These are phyloP conservation scores for Lapara coniferarum DNA, from an alignment of 2,888 invertebrate species.

Conservation along the genomic window DNA sequence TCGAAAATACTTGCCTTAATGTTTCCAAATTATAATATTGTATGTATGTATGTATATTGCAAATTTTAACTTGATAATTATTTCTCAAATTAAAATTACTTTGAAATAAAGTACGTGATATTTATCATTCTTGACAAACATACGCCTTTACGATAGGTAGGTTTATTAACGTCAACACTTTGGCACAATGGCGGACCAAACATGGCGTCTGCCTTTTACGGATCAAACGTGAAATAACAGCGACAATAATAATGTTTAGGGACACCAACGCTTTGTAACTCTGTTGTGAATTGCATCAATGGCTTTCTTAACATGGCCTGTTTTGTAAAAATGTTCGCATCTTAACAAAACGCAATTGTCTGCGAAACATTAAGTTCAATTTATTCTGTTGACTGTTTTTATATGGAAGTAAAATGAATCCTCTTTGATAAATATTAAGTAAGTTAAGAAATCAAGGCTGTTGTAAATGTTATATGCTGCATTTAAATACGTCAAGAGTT, in stretches of 20 bases:
- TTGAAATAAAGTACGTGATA: not conserved
- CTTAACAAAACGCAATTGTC: not conserved
- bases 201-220: conserved; percentile 52
- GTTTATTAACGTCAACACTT: conserved; percentile 45
- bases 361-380: not conserved
- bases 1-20: too few species aligned
- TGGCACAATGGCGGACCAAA: conserved; percentile 51
- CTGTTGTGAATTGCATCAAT: conserved; percentile 17
- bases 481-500: too few species aligned
- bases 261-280: conserved; percentile 28
- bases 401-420: not conserved
- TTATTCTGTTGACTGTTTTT: not conserved
- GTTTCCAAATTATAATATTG: too few species aligned
- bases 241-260: conserved; percentile 33
- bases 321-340: not conserved
- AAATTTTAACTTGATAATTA: too few species aligned
- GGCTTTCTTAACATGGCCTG: not conserved
- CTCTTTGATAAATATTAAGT: too few species aligned
- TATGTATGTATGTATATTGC: too few species aligned
- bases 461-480: too few species aligned
- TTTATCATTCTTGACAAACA: not conserved
- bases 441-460: too few species aligned
- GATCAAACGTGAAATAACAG: conserved; percentile 42
- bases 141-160: conserved; percentile 12
- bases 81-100: not conserved